Conservation (phyloP, 2,888 invertebrate species). For the Barypeithes pellucidus region DNA sequence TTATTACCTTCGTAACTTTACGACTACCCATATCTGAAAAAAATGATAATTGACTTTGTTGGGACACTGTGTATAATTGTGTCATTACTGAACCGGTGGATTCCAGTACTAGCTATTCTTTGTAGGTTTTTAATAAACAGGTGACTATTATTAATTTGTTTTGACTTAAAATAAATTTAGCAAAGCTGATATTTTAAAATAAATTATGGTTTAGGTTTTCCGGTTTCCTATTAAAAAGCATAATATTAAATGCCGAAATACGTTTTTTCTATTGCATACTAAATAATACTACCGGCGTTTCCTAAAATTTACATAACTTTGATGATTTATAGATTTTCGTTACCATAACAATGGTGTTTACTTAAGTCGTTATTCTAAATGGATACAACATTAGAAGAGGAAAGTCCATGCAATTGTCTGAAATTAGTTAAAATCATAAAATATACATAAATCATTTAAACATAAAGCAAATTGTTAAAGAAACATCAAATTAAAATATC, state of each 20-base stretch:
- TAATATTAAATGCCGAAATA: neutral
- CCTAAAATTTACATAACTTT: constrained; percentile 10
- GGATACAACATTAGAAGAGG: neutral
- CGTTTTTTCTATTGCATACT: neutral
- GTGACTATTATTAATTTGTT: constrained; percentile 9
- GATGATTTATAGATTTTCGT: neutral
- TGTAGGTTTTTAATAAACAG: neutral
- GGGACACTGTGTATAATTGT: no score
- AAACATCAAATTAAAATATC: no score
- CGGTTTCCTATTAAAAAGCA: neutral
- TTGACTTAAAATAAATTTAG: neutral
- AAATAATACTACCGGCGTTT: neutral
- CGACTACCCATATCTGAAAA: no score
- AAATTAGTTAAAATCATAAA: no score
- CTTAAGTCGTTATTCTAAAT: neutral
- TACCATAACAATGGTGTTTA: constrained; percentile 14
- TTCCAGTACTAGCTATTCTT: no score
- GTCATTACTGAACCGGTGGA: no score
- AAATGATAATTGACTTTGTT: no score
- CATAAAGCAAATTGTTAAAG: no score
- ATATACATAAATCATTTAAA: no score
- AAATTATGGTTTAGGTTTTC: constrained; percentile 5
- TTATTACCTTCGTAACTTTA: no score
- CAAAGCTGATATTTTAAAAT: constrained; percentile 2
- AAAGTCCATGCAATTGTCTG: constrained; percentile 1